Evolutionary conservation across 2,797 vertebrate species (phyloP).

Genomic region (Sebastes kiyomatsui): DNA sequence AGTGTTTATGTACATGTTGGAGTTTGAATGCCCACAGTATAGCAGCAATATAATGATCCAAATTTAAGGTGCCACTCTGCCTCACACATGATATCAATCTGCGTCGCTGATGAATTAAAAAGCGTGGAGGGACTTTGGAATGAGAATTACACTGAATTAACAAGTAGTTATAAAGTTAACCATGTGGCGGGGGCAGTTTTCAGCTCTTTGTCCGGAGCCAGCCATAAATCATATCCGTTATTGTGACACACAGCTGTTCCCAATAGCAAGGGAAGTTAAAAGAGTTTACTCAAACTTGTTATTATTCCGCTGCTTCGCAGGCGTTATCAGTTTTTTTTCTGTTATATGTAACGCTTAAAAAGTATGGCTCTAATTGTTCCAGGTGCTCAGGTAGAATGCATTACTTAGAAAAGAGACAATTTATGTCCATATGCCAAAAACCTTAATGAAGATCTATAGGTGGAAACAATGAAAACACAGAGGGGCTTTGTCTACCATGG

Average conservation of each 20-base stretch:
- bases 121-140: conserved; percentile 17
- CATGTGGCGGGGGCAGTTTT: conserved; percentile 31
- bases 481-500: conserved; percentile 11
- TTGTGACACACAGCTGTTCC: conserved; percentile 37
- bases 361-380: conserved; percentile 19
- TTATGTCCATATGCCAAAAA: conserved; percentile 8
- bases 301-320: background rate
- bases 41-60: conserved; percentile 29
- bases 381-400: conserved; percentile 18
- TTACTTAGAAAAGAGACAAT: conserved; percentile 30
- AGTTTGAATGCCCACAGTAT: conserved; percentile 41
- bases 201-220: background rate
- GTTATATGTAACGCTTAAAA: background rate
- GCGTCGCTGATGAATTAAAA: conserved; percentile 54
- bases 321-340: background rate
- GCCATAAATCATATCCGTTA: conserved; percentile 51
- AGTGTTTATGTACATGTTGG: conserved; percentile 58
- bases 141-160: conserved; percentile 51
- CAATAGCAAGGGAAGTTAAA: background rate
- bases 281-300: background rate
- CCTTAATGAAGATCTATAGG: conserved; percentile 47
- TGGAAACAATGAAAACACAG: conserved; percentile 35
- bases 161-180: conserved; percentile 36
- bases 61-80: conserved; percentile 48
- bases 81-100: conserved; percentile 59